Evolutionary conservation across 2,888 invertebrate genomes (phyloP).

Genomic region (Micropterix aruncella): DNA sequence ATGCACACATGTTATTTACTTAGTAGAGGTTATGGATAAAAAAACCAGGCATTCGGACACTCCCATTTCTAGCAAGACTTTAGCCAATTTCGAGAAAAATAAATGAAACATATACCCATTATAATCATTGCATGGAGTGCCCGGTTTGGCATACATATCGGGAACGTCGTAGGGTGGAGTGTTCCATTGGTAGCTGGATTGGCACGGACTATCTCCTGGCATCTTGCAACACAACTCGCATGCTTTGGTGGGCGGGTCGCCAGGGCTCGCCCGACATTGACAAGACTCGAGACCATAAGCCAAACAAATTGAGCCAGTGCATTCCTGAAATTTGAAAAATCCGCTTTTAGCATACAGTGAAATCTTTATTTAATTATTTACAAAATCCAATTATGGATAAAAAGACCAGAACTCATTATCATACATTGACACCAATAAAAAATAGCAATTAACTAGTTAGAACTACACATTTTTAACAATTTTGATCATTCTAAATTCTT

Average conservation of each 20-base stretch:
- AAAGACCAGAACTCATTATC: no score
- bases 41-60: no score
- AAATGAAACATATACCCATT: conserved; percentile 45
- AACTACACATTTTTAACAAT: no score
- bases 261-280: conserved; percentile 70
- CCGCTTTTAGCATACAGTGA: no score
- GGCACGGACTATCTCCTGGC: conserved; percentile 70
- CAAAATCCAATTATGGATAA: no score
- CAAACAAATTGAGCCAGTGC: conserved; percentile 95
- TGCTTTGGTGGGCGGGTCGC: conserved; percentile 71
- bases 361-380: no score
- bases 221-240: conserved; percentile 88
- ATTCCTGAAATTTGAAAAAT: no score
- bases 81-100: background rate
- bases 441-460: no score
- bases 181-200: conserved; percentile 87
- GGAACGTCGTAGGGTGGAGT: conserved; percentile 80
- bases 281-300: conserved; percentile 94
- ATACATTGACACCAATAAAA: no score
- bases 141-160: conserved; percentile 85
- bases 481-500: no score
- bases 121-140: conserved; percentile 88
- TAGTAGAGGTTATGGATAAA: no score
- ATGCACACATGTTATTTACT: no score
- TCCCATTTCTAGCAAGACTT: background rate